Conservation (phyloP, 1,140 invertebrate genomes). For the Drosophila obscura region DNA sequence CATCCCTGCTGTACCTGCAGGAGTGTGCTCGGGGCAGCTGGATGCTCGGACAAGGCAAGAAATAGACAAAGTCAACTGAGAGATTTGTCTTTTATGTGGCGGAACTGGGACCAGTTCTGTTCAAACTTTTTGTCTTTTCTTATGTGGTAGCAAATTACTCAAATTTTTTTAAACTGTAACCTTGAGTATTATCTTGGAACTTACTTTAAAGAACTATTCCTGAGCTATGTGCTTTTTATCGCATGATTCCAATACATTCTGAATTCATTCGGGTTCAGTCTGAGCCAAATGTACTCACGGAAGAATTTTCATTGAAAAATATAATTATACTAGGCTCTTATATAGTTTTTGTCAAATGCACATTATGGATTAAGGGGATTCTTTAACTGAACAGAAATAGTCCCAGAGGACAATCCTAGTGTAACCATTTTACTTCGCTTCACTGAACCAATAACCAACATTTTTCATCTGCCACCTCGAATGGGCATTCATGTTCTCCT, state of each 20-base stretch:
- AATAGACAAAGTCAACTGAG: conserved; percentile 18
- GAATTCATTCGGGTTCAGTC: too few relatives aligned
- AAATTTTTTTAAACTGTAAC: too few relatives aligned
- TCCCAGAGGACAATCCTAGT: neutral
- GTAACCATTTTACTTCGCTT: neutral
- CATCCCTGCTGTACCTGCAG: conserved; percentile 22
- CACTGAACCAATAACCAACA: conserved; percentile 12
- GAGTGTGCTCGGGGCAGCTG: conserved; percentile 13
- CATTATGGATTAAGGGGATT: too few relatives aligned
- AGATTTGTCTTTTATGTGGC: conserved; percentile 7
- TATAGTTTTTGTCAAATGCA: too few relatives aligned
- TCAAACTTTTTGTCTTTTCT: too few relatives aligned
- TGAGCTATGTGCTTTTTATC: too few relatives aligned
- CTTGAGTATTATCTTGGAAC: too few relatives aligned
- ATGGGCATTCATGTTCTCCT: conserved; percentile 39
- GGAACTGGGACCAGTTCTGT: neutral
- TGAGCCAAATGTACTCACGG: neutral
- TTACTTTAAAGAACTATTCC: too few relatives aligned
- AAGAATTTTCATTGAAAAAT: conserved; percentile 9
- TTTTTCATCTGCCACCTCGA: conserved; percentile 22
- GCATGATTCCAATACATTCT: too few relatives aligned
- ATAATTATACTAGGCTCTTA: too few relatives aligned
- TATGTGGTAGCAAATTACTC: too few relatives aligned
- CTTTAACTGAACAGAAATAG: neutral
- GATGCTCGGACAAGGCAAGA: conserved; percentile 3